Conservation (phyloP, 2,888 invertebrate species). For the Rhimphoctona megacephalus region DNA sequence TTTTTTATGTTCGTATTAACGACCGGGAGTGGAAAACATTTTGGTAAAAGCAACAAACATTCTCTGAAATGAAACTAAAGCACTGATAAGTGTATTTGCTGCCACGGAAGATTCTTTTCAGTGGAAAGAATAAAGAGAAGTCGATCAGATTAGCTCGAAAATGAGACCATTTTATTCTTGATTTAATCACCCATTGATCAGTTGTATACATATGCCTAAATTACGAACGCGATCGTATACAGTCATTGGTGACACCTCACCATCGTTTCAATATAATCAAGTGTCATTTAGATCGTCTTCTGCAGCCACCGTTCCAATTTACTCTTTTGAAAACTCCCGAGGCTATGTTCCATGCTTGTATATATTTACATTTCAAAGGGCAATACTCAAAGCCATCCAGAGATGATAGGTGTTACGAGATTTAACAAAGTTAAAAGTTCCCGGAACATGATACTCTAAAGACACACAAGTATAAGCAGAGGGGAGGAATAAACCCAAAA, state of each 20-base stretch:
- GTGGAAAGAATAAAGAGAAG: background rate
- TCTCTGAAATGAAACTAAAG: background rate
- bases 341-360: slow-evolving; percentile 22
- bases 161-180: background rate
- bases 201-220: background rate
- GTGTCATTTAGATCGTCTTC: slow-evolving; percentile 1
- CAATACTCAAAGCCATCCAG: slow-evolving; percentile 7
- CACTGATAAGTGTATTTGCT: background rate
- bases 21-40: background rate
- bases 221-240: background rate
- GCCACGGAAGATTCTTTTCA: background rate
- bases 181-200: background rate
- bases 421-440: slow-evolving; percentile 7
- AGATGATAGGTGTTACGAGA: slow-evolving; percentile 23
- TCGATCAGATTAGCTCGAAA: background rate
- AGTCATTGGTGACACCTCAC: background rate
- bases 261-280: slow-evolving; percentile 4
- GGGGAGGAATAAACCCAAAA: background rate
- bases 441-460: background rate
- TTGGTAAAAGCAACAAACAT: background rate
- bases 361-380: slow-evolving; percentile 53
- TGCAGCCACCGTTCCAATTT: slow-evolving; percentile 18
- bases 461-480: background rate
- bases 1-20: background rate
- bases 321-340: slow-evolving; percentile 9